Base-by-base conservation (phyloP, 2,888 invertebrate genomes). In the Acrobasis consociella region DNA sequence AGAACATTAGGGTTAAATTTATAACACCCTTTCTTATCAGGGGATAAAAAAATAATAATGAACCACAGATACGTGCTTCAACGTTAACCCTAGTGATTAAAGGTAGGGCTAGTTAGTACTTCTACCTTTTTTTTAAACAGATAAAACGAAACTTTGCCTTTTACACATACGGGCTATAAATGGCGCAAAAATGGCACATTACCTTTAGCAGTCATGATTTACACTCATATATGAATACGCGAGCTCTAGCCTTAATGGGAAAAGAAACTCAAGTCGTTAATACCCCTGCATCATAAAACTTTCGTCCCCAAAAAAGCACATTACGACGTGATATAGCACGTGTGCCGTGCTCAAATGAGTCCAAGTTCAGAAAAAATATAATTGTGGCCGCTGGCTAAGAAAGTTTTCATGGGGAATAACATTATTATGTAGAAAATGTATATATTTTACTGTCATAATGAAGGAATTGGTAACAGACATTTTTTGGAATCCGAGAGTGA, bases 261-360 rank as follows among this genome's bases (percentile, higher is more conserved):
- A 46, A 56, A 42, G 42, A 42, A 56, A 16, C 17, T 56, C 56
- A 38, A 46, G 42, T 42, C 42, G 8, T 56, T 56, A 56, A 56
- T 56, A 56, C 8, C 17, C 5, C 13, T 39, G 56, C 13, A 42
- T 42, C 42, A 46, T 56, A 56, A 56, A 56, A 56, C 42, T 56
- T 55, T 38, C 31, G 37, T 37, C 42, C 22, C 56, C n/a, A n/a
- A 56, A 56, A 42, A 56, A 56, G 42, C 17, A 56, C 42, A 56
- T 56, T 56, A 46, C 42, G 46, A 1, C 5, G 51, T 31, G 9
- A 58, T 31, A 63, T 60, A 63, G 49, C 52, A 69, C 76, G 71
- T 72, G 67, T 68, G 69, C 73, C 66, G 71, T 74, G 72, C 70
- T 70, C 73, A 72, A 76, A 74, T 74, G 71, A 72, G 75, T 71